Base-by-base conservation (phyloP, 2,113 vertebrate genomes). In the Zosterops lateralis region DNA sequence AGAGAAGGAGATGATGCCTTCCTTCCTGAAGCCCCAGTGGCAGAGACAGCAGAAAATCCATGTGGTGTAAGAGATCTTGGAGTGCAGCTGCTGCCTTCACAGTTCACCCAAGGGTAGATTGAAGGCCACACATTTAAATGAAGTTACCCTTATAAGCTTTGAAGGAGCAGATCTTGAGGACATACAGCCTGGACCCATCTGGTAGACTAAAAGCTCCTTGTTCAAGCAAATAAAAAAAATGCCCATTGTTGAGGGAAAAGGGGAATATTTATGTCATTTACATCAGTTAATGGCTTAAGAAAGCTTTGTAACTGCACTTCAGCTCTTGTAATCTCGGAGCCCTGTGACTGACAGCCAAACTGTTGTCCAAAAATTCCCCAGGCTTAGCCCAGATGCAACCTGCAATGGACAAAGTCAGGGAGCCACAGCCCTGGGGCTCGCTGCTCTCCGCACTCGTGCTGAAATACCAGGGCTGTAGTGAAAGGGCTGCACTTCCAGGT, bases 11-110 rank as follows among this genome's bases (percentile, higher is more conserved):
- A 32, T 61, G 38, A 66, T 18, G 68, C 47, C 48, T 84, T 83
- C 70, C 73, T 73, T 91, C 51, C 24, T 47, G n/a, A 91, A 95
- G 47, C 16, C 51, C 25, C 44, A 40, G 1, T 29, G 67, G 73
- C 48, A 71, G 25, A 14, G 5, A 74, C 3, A 84, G 53, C 42
- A 88, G 72, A 92, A 78, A 90, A 88, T 65, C 36, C 53, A 48
- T 17, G 28, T 29, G 16, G 25, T n/a, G 12, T 66, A 62, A 47
- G 56, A 87, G 56, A 64, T 77, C 32, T 74, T 64, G 44, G 38
- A 85, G 44, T 42, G 76, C 76, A 94, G 82, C 87, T 94, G 87
- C 79, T 88, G 68, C 48, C 75, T 93, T 87, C 64, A 57, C 36
- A 32, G 61, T 86, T 95, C 45, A 90, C 85, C 68, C 54, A 81